Percentiles rank a stretch among this genome's conserved stretches.
These are phyloP conservation scores for Heliconius hewitsoni DNA, from an alignment of 1,140 invertebrate species.

Conservation along the genomic window DNA sequence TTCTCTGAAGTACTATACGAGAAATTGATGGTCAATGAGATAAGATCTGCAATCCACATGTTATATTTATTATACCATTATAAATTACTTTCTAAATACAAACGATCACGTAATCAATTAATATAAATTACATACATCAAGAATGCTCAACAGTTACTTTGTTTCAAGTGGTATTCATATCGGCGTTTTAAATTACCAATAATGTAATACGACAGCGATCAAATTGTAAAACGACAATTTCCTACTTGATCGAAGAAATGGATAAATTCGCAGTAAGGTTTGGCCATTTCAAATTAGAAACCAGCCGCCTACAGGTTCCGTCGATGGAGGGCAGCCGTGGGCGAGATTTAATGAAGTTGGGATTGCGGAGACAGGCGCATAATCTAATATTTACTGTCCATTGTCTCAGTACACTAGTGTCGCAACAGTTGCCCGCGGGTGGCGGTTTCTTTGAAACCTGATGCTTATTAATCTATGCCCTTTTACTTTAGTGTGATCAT, in stretches of 20 bases:
- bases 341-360: slow-evolving; percentile 60
- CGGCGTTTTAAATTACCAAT: slow-evolving; percentile 9
- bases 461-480: slow-evolving; percentile 48
- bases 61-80: slow-evolving; percentile 11
- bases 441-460: slow-evolving; percentile 53
- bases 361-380: slow-evolving; percentile 53
- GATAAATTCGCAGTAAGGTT: slow-evolving; percentile 28
- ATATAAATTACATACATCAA: slow-evolving; percentile 23
- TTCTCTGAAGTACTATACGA: background rate
- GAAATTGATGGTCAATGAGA: background rate
- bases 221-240: slow-evolving; percentile 25
- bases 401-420: slow-evolving; percentile 54
- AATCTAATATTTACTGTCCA: slow-evolving; percentile 62
- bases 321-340: slow-evolving; percentile 51
- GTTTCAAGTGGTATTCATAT: background rate
- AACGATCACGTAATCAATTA: slow-evolving; percentile 9
- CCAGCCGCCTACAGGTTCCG: slow-evolving; percentile 46
- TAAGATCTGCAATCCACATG: background rate
- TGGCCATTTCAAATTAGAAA: slow-evolving; percentile 43
- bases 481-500: slow-evolving; percentile 37
- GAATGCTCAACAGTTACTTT: slow-evolving; percentile 7
- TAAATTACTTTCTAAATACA: slow-evolving; percentile 22
- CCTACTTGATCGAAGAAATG: slow-evolving; percentile 23
- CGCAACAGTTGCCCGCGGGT: slow-evolving; percentile 46
- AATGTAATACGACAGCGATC: slow-evolving; percentile 18